A percentile compares a stretch with the other conserved stretches of the same genome.
These are phyloP conservation scores for Chaetophractus vellerosus DNA, from an alignment of 2,797 vertebrate genomes.

Conservation along the genomic window DNA sequence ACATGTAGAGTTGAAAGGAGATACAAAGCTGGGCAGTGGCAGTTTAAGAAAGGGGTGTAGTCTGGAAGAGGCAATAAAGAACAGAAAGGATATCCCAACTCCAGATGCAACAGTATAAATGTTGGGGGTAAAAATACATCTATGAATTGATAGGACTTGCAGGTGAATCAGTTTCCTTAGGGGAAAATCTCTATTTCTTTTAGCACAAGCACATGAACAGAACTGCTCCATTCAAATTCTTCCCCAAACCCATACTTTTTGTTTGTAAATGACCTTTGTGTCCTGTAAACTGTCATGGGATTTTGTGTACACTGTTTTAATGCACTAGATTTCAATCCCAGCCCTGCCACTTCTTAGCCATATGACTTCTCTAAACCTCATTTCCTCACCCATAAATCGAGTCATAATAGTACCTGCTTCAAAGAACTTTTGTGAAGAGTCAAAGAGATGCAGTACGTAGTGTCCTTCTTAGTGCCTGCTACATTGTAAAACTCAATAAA, in stretches of 20 bases:
- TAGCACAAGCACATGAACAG: not conserved
- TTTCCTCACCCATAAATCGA: not conserved
- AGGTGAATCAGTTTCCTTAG: not conserved
- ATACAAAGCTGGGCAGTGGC: not conserved
- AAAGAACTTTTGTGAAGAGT: not conserved
- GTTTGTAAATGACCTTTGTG: not conserved
- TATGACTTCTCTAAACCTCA: not conserved
- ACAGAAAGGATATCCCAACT: not conserved
- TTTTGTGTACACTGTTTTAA: not conserved
- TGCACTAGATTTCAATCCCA: not conserved
- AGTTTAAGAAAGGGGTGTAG: not conserved
- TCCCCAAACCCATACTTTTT: not conserved
- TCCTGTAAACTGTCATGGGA: not conserved
- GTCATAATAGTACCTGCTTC: too few relatives aligned
- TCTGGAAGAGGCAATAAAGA: not conserved
- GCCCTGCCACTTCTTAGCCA: not conserved
- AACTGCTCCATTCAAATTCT: not conserved
- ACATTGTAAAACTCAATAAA: not conserved
- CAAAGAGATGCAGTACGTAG: accelerated
- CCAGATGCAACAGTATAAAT: not conserved
- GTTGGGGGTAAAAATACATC: not conserved
- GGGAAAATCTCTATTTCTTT: not conserved
- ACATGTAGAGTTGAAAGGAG: not conserved
- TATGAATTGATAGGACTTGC: not conserved
- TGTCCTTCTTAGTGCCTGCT: not conserved